Conservation (phyloP, 2,797 vertebrate species). For the Rhynchonycteris naso region DNA sequence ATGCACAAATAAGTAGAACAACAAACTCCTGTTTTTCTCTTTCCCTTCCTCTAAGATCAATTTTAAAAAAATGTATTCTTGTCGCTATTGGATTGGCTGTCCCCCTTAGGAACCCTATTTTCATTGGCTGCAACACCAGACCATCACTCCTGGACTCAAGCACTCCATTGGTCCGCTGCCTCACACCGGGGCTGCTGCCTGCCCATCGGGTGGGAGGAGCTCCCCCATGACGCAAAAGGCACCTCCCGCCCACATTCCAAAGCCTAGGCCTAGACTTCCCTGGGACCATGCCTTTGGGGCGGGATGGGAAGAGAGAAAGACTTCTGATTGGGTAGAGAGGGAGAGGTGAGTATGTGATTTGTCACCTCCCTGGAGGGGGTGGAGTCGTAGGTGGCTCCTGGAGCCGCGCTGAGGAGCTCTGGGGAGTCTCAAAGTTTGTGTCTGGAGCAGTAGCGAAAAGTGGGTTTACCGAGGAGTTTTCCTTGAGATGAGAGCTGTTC, state of each 20-base stretch:
- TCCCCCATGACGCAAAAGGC: slow-evolving; percentile 24
- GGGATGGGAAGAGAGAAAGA: not conserved
- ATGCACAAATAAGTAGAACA: too few species aligned
- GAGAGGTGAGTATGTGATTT: slow-evolving; percentile 41
- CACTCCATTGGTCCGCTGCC: slow-evolving; percentile 64
- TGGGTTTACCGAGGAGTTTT: not conserved
- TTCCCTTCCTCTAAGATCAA: too few species aligned
- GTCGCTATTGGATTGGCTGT: slow-evolving; percentile 78
- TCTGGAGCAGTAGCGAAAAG: not conserved
- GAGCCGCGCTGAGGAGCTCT: not conserved
- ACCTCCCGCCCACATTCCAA: slow-evolving; percentile 78
- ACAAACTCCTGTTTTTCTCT: too few species aligned
- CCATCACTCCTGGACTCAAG: not conserved
- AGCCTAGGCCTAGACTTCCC: slow-evolving; percentile 59
- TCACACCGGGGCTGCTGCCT: accelerated
- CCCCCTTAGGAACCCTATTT: accelerated
- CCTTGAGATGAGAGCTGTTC: not conserved
- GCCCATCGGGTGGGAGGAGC: not conserved
- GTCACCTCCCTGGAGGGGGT: not conserved
- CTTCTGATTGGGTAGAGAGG: slow-evolving; percentile 63
- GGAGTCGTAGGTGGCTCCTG: slow-evolving; percentile 15
- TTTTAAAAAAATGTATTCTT: slow-evolving; percentile 81
- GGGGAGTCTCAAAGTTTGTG: slow-evolving; percentile 68
- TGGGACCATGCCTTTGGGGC: not conserved
- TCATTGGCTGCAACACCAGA: not conserved